Evolutionary conservation across 2,113 vertebrate genomes (phyloP).

Genomic region (Syngnathus typhle): DNA sequence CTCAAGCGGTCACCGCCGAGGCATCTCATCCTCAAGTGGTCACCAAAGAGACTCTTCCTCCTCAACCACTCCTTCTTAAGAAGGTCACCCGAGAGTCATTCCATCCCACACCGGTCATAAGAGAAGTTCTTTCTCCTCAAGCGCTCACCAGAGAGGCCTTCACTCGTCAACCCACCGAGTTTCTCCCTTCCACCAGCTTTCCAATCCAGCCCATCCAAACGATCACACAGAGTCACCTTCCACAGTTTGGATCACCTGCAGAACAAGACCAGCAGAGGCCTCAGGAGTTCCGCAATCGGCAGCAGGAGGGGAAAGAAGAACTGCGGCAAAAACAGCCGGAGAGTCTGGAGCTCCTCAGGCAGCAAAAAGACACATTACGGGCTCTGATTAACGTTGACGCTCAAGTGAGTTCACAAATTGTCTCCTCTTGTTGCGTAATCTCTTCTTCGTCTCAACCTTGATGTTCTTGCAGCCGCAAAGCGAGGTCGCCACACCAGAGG

Average conservation of each 20-base stretch:
- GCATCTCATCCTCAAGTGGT: neutral
- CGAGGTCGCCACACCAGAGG: conserved; percentile 26
- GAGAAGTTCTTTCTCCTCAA: neutral
- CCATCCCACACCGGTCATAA: neutral
- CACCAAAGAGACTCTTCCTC: neutral
- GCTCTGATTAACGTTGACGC: conserved; percentile 55
- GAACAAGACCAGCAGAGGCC: neutral
- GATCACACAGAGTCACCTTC: neutral
- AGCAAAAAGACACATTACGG: conserved; percentile 44
- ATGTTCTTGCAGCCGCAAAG: neutral
- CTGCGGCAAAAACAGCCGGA: conserved; percentile 6
- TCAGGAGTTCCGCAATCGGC: neutral
- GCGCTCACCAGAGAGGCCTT: neutral
- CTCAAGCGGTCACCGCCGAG: neutral
- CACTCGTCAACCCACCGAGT: neutral
- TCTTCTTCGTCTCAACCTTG: no score
- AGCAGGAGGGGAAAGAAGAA: conserved; percentile 35
- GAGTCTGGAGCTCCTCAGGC: conserved; percentile 42
- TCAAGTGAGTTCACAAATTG: conserved; percentile 58
- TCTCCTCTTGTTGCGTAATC: neutral
- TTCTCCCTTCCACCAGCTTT: neutral
- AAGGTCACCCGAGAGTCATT: neutral
- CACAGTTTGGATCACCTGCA: conserved; percentile 1
- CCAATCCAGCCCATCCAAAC: conserved; percentile 1
- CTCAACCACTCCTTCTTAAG: neutral